These are phyloP conservation scores for Phataginus tetradactyla DNA, from an alignment of 2,797 vertebrate species.

Conservation along the genomic window DNA sequence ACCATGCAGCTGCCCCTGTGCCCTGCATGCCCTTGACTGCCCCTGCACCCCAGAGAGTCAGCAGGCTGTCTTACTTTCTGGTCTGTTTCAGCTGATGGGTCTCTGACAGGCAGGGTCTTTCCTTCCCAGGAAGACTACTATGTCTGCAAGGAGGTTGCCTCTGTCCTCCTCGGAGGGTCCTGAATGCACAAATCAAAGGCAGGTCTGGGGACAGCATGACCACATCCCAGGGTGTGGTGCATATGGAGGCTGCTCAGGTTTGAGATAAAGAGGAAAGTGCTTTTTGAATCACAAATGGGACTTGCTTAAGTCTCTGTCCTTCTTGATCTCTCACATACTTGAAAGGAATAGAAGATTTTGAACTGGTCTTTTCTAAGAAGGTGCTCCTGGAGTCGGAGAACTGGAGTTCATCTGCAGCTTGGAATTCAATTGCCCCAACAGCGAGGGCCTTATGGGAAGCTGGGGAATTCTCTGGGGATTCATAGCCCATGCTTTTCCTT, in stretches of 20 bases:
- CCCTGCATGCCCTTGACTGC: rapidly evolving
- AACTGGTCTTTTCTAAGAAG: background rate
- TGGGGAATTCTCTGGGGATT: background rate
- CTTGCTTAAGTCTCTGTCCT: background rate
- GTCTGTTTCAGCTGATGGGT: constrained; percentile 59
- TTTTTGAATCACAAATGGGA: constrained; percentile 30
- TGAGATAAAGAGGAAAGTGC: background rate
- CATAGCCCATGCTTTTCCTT: background rate
- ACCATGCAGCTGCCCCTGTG: background rate
- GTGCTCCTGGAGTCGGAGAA: background rate
- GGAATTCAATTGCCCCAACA: background rate
- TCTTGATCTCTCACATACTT: background rate
- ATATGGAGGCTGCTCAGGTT: background rate
- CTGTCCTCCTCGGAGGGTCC: background rate
- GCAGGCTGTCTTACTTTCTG: background rate
- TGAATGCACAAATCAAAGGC: background rate
- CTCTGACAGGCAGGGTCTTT: constrained; percentile 39
- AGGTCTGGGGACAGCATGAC: background rate
- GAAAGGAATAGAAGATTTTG: constrained; percentile 28
- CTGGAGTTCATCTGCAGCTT: background rate
- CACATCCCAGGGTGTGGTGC: background rate
- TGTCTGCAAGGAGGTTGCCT: background rate
- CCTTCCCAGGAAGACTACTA: background rate
- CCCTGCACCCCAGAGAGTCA: rapidly evolving
- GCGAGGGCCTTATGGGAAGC: background rate